phyloP scores from a whole-genome alignment of 2,888 invertebrate species.

The Gerris lacustris region DNA sequence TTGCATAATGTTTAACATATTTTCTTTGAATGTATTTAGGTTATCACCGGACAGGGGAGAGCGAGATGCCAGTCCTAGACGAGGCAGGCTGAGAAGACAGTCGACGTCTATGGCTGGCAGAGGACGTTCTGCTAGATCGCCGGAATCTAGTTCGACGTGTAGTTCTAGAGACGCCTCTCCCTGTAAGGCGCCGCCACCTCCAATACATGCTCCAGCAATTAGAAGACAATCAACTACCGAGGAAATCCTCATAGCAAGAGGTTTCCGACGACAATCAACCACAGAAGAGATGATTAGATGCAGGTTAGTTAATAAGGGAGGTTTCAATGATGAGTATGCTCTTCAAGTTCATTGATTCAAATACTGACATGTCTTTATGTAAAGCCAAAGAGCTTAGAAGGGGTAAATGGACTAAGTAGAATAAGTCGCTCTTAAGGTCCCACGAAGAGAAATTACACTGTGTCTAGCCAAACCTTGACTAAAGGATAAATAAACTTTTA shows the following conservation, averaged over 20 bases:
- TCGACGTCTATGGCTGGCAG: constrained; percentile 60
- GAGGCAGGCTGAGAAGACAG: constrained; percentile 60
- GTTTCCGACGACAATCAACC: constrained; percentile 78
- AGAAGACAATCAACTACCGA: constrained; percentile 81
- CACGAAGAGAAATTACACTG: no score
- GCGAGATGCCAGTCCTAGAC: constrained; percentile 64
- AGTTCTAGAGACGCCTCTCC: constrained; percentile 79
- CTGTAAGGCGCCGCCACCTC: constrained; percentile 40
- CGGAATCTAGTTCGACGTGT: constrained; percentile 50
- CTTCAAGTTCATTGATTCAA: no score
- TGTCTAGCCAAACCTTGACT: no score
- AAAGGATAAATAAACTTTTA: no score
- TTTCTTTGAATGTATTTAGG: neutral
- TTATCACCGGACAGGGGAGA: constrained; percentile 38
- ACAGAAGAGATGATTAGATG: constrained; percentile 89
- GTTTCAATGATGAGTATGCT: no score
- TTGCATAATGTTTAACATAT: no score
- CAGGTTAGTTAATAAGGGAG: constrained; percentile 28
- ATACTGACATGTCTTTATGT: no score
- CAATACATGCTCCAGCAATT: constrained; percentile 54
- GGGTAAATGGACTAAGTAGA: no score
- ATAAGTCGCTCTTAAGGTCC: no score
- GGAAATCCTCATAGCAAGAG: constrained; percentile 78
- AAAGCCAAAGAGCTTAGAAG: no score
- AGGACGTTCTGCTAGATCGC: constrained; percentile 38